Percentiles rank a stretch among this genome's conserved stretches.
phyloP scores from a whole-genome alignment of 2,888 invertebrate species.

The Cordilura impudica region DNA sequence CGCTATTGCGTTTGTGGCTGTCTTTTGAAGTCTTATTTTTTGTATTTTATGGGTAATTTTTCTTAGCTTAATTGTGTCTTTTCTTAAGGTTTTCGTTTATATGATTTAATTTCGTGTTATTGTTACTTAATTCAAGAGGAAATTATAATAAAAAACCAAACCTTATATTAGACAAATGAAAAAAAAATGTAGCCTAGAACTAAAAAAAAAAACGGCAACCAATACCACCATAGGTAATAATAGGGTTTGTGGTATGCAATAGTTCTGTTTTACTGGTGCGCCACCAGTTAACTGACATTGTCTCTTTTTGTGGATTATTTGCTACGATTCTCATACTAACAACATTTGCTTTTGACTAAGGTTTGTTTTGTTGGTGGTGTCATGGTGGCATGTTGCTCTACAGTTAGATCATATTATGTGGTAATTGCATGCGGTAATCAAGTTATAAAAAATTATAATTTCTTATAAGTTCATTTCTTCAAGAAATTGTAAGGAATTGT shows the following conservation, averaged over 20 bases:
- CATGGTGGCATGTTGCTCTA: constrained; percentile 58
- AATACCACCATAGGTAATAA: constrained; percentile 37
- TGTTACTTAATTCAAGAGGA: constrained; percentile 63
- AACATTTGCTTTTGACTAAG: no score
- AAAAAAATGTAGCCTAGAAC: background rate
- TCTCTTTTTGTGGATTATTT: constrained; percentile 7
- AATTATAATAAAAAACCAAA: constrained; percentile 52
- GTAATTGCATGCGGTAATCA: constrained; percentile 62
- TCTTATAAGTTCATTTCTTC: constrained; percentile 4
- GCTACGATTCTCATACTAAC: constrained; percentile 43
- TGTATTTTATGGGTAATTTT: constrained; percentile 16
- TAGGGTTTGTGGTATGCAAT: constrained; percentile 30
- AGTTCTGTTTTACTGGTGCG: background rate
- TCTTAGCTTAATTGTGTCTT: constrained; percentile 31
- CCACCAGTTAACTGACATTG: constrained; percentile 46
- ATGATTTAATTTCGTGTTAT: constrained; percentile 45
- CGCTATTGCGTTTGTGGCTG: constrained; percentile 28
- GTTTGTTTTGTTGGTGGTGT: constrained; percentile 9
- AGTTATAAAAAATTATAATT: constrained; percentile 48
- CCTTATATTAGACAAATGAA: constrained; percentile 22
- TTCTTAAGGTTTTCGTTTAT: constrained; percentile 7
- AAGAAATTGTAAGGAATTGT: background rate
- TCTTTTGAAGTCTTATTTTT: constrained; percentile 3
- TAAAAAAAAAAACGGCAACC: no score
- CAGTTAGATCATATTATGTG: constrained; percentile 63